phyloP scores from a whole-genome alignment of 2,888 invertebrate genomes.

The Andrena praecox region DNA sequence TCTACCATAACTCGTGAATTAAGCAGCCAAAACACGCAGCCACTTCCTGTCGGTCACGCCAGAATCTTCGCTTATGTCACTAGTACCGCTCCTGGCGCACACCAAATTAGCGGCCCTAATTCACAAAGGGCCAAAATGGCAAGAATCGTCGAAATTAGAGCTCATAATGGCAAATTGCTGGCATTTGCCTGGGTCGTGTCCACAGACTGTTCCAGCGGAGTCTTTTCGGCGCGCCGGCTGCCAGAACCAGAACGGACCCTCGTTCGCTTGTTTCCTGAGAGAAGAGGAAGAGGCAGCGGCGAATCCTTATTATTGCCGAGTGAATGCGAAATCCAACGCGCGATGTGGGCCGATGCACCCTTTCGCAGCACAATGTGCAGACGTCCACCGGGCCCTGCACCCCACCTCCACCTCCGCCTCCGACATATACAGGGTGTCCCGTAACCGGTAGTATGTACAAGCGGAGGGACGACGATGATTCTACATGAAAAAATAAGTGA shows the following conservation, averaged over 20 bases:
- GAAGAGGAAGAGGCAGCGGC: constrained; percentile 41
- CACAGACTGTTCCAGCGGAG: constrained; percentile 24
- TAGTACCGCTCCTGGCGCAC: neutral
- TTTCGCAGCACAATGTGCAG: constrained; percentile 61
- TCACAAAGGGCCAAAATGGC: neutral
- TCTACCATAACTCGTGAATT: neutral
- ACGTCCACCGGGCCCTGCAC: constrained; percentile 50
- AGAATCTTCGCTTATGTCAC: neutral
- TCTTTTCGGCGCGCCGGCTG: constrained; percentile 49
- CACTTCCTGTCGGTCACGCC: no score
- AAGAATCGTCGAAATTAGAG: neutral
- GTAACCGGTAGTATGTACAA: no score
- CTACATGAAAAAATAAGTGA: no score
- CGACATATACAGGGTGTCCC: neutral
- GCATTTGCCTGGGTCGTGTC: constrained; percentile 21
- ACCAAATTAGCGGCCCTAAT: neutral
- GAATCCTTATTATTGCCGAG: constrained; percentile 64
- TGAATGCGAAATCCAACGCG: constrained; percentile 67
- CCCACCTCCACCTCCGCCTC: constrained; percentile 16
- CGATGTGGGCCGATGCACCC: constrained; percentile 66
- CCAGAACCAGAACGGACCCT: constrained; percentile 34
- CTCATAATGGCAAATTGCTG: constrained; percentile 20
- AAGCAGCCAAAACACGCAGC: neutral
- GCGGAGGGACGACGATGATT: no score
- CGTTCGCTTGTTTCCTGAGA: constrained; percentile 57